Percentiles rank a stretch among this genome's conserved stretches.
phyloP scores from a whole-genome alignment of 2,888 invertebrate species.

The Xylocampa areola region DNA sequence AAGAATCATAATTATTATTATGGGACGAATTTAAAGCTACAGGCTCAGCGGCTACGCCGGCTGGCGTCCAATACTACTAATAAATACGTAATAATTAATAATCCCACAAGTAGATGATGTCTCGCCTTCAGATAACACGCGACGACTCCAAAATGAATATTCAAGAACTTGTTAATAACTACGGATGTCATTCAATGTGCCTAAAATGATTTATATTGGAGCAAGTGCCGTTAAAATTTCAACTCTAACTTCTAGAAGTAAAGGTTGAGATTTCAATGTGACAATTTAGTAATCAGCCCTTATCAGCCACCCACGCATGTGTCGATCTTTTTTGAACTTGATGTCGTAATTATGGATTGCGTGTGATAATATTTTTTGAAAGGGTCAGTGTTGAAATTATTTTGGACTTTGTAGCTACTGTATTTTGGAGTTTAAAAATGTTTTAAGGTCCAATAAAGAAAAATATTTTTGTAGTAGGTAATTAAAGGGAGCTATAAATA shows the following conservation, averaged over 20 bases:
- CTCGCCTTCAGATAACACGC: slow-evolving; percentile 70
- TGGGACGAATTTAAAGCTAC: too few relatives aligned
- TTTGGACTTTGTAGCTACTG: slow-evolving; percentile 13
- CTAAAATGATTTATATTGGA: slow-evolving; percentile 55
- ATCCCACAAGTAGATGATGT: slow-evolving; percentile 58
- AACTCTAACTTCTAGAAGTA: fast-evolving
- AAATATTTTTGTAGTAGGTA: too few relatives aligned
- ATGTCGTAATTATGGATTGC: slow-evolving; percentile 52
- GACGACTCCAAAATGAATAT: slow-evolving; percentile 76
- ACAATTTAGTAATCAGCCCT: slow-evolving; percentile 36
- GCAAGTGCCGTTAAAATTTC: background rate
- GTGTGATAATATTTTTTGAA: slow-evolving; percentile 40
- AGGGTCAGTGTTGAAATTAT: too few relatives aligned
- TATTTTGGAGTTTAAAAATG: too few relatives aligned
- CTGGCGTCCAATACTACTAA: slow-evolving; percentile 19
- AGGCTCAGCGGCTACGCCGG: too few relatives aligned
- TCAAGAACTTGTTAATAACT: slow-evolving; percentile 60
- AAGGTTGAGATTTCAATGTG: slow-evolving; percentile 12
- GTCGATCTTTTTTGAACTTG: slow-evolving; percentile 46
- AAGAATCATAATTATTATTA: too few relatives aligned
- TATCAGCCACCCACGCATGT: slow-evolving; percentile 55
- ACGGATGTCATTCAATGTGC: slow-evolving; percentile 48
- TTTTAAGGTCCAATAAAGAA: too few relatives aligned
- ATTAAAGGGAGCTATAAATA: too few relatives aligned
- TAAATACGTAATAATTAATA: slow-evolving; percentile 63